A percentile compares a stretch with the other conserved stretches of the same genome.
These are phyloP conservation scores for Drosophila sulfurigaster DNA, from an alignment of 1,140 invertebrate genomes.

Conservation along the genomic window DNA sequence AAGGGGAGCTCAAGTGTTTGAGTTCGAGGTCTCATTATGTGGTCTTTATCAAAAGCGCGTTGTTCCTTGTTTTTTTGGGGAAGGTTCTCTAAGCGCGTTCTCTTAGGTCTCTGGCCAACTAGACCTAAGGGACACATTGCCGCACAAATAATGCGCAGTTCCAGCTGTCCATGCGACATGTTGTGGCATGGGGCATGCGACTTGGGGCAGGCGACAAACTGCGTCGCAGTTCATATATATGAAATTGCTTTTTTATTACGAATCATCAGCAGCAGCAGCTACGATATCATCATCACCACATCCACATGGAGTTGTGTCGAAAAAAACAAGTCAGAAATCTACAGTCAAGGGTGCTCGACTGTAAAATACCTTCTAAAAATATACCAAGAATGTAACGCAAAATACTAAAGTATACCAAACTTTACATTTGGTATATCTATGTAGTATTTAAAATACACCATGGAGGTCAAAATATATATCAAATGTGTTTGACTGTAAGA, in stretches of 20 bases:
- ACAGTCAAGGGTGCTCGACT: no score
- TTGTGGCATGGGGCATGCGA: no score
- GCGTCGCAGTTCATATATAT: slow-evolving; percentile 21
- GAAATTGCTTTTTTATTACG: slow-evolving; percentile 51
- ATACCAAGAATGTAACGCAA: no score
- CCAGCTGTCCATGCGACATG: background rate
- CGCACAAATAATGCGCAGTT: slow-evolving; percentile 25
- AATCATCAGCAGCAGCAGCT: slow-evolving; percentile 33
- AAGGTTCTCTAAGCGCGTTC: background rate
- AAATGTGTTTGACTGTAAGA: no score
- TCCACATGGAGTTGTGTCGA: slow-evolving; percentile 27
- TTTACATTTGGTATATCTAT: no score
- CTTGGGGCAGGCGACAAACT: slow-evolving; percentile 7
- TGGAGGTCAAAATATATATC: no score
- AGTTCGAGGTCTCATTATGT: slow-evolving; percentile 7
- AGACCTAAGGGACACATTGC: slow-evolving; percentile 34
- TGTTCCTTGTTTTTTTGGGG: slow-evolving; percentile 4
- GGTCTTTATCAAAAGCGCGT: slow-evolving; percentile 20
- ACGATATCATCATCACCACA: slow-evolving; percentile 27
- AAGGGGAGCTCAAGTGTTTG: slow-evolving; percentile 1
- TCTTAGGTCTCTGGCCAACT: background rate
- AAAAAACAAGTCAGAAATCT: background rate
- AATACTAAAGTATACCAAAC: no score
- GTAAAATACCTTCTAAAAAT: no score
- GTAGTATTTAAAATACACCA: no score